Evolutionary conservation across 2,113 vertebrate genomes (phyloP).

Genomic region (Aptenodytes patagonicus): DNA sequence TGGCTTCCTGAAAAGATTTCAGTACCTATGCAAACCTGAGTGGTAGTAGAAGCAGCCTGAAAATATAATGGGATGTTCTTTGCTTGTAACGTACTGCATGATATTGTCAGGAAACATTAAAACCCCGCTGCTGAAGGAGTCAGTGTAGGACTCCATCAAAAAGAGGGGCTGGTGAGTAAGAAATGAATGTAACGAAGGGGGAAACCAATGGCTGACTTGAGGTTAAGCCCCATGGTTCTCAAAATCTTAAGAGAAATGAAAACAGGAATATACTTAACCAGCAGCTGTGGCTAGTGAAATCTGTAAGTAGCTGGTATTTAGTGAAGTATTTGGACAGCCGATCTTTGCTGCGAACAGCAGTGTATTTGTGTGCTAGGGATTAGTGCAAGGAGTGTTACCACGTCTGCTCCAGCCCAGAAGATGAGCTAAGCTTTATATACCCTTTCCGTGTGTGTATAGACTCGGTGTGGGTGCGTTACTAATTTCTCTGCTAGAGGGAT

Average conservation of each 20-base stretch:
- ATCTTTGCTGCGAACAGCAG: not conserved
- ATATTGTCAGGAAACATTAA: not conserved
- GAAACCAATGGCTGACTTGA: not conserved
- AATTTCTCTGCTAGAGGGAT: not conserved
- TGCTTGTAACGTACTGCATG: rapidly evolving
- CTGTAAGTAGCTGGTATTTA: not conserved
- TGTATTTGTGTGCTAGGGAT: not conserved
- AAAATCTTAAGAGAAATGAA: not conserved
- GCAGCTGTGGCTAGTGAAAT: not conserved
- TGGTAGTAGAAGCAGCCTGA: not conserved
- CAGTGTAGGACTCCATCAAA: not conserved
- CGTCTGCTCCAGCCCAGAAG: not conserved
- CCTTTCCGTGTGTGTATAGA: not conserved
- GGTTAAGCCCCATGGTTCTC: not conserved
- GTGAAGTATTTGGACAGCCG: not conserved
- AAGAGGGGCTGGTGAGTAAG: not conserved
- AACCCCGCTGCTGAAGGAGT: not conserved
- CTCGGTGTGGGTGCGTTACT: not conserved
- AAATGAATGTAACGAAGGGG: not conserved
- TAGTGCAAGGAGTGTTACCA: not conserved
- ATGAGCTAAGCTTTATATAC: not conserved
- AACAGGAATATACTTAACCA: not conserved
- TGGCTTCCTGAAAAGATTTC: not conserved
- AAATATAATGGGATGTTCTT: not conserved
- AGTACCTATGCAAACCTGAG: not conserved